A percentile compares a stretch with the other conserved stretches of the same genome.
Evolutionary conservation across 2,888 invertebrate species (phyloP).

Genomic region (Cheilosia grossa): DNA sequence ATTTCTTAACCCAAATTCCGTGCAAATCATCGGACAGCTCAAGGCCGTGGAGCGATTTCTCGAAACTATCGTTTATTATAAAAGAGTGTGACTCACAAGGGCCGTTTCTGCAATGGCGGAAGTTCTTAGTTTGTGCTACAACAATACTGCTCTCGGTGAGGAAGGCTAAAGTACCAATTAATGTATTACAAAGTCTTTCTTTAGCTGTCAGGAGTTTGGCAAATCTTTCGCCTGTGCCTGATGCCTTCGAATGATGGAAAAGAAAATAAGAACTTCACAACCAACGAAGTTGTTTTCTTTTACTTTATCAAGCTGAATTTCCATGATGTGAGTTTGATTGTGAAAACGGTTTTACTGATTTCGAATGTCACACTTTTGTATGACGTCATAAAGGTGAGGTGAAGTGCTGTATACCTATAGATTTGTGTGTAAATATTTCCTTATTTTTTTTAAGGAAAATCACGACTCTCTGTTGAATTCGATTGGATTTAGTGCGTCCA

Average conservation of each 20-base stretch:
- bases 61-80: slow-evolving; percentile 14
- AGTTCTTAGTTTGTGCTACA: slow-evolving; percentile 40
- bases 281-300: slow-evolving; percentile 42
- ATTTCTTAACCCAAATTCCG: slow-evolving; percentile 23
- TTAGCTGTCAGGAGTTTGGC: slow-evolving; percentile 31
- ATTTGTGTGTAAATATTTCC: not conserved
- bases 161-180: not conserved
- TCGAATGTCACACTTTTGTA: slow-evolving; percentile 43
- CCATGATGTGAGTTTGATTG: slow-evolving; percentile 55
- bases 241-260: slow-evolving; percentile 26
- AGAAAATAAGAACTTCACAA: slow-evolving; percentile 17
- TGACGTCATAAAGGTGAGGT: slow-evolving; percentile 27
- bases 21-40: slow-evolving; percentile 28
- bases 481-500: slow-evolving; percentile 33
- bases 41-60: slow-evolving; percentile 39
- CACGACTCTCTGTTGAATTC: slow-evolving; percentile 45
- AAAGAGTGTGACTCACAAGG: slow-evolving; percentile 29
- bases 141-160: slow-evolving; percentile 40
- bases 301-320: slow-evolving; percentile 52
- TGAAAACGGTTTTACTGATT: slow-evolving; percentile 31
- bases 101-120: slow-evolving; percentile 9
- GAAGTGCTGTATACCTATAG: not conserved
- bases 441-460: slow-evolving; percentile 38
- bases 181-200: not conserved
- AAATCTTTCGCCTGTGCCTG: slow-evolving; percentile 35